phyloP scores from a whole-genome alignment of 1,140 invertebrate genomes.

The Drosophila asahinai region DNA sequence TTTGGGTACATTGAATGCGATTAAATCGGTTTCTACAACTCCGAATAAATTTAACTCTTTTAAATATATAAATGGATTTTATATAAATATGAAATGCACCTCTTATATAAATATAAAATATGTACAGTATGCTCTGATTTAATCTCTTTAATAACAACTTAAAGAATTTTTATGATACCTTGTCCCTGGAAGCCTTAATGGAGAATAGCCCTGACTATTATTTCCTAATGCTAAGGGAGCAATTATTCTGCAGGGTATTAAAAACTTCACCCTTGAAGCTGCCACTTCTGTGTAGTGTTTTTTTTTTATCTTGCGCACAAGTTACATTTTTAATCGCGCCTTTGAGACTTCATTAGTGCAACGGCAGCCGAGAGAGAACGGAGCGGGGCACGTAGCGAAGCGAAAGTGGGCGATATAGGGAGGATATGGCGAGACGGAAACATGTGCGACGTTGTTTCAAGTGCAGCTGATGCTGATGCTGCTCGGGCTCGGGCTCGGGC shows the following conservation, averaged over 20 bases:
- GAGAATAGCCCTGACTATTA: background rate
- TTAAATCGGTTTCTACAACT: too few species aligned
- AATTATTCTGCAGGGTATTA: constrained; percentile 42
- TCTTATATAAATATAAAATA: too few species aligned
- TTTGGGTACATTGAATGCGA: too few species aligned
- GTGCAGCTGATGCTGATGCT: constrained; percentile 61
- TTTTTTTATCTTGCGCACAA: constrained; percentile 62
- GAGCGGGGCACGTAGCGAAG: constrained; percentile 47
- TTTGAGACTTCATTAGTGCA: constrained; percentile 83
- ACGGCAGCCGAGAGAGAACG: constrained; percentile 26
- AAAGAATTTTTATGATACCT: background rate
- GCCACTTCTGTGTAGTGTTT: constrained; percentile 40
- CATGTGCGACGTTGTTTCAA: constrained; percentile 70
- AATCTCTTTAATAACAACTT: too few species aligned
- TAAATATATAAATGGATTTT: background rate
- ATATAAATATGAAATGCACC: background rate
- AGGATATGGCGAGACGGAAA: constrained; percentile 46
- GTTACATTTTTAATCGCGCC: constrained; percentile 84
- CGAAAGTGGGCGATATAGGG: constrained; percentile 4
- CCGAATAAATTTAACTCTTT: too few species aligned
- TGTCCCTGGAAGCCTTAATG: background rate
- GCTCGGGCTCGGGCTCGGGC: background rate
- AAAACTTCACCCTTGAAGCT: constrained; percentile 32
- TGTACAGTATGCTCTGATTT: too few species aligned
- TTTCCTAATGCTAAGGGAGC: constrained; percentile 11